Percentiles rank a stretch among this genome's conserved stretches.
phyloP scores from a whole-genome alignment of 1,140 invertebrate genomes.

The Zaprionus taronus region DNA sequence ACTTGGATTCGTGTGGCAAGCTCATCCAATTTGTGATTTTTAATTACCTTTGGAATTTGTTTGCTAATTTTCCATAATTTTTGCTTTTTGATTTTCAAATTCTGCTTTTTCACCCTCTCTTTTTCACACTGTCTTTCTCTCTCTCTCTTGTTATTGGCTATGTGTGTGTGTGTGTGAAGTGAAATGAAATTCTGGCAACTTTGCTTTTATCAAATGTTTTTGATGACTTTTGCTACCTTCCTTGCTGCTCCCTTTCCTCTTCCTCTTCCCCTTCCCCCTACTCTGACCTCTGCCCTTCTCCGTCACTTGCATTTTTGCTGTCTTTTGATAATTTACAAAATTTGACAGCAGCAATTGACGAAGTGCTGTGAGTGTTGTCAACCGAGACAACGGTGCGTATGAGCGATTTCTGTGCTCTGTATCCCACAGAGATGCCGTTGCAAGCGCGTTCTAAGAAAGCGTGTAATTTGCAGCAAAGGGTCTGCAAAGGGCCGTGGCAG shows the following conservation, averaged over 20 bases:
- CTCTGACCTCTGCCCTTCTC: background rate
- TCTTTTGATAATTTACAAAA: background rate
- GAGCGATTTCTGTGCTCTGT: background rate
- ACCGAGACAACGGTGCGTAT: background rate
- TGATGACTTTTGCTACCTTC: background rate
- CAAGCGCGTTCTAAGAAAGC: slow-evolving; percentile 10
- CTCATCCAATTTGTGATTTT: background rate
- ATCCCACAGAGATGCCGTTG: background rate
- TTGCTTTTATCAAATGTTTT: background rate
- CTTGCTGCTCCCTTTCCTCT: too few species aligned
- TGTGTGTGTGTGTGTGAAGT: background rate
- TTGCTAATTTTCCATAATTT: background rate
- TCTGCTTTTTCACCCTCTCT: background rate
- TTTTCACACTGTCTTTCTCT: too few species aligned
- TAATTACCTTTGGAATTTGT: slow-evolving; percentile 8
- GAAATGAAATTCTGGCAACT: background rate
- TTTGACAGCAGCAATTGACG: background rate
- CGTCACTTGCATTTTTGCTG: background rate
- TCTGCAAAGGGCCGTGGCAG: background rate
- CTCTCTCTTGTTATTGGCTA: too few species aligned
- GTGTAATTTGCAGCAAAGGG: slow-evolving; percentile 1
- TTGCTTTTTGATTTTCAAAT: background rate
- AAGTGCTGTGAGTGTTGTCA: background rate
- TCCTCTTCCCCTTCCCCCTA: too few species aligned
- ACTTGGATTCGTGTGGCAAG: background rate